phyloP scores from a whole-genome alignment of 2,113 vertebrate species.

The Verasper variegatus region DNA sequence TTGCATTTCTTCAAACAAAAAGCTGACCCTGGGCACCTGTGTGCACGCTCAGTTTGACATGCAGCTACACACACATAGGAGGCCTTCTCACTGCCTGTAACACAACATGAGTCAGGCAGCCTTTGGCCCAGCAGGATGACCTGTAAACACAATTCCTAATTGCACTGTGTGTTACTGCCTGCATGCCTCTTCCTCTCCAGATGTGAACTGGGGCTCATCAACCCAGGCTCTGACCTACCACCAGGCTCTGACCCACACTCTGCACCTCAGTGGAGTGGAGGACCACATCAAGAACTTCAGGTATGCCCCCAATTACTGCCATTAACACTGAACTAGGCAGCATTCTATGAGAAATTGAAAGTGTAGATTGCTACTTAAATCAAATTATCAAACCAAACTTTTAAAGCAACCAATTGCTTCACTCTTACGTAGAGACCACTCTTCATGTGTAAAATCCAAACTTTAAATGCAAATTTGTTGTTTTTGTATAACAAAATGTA shows the following conservation, averaged over 20 bases:
- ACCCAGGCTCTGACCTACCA: conserved; percentile 98
- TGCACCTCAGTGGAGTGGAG: conserved; percentile 94
- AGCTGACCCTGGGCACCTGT: conserved; percentile 41
- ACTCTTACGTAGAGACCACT: too few species aligned
- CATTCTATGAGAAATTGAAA: not conserved
- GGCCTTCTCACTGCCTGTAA: conserved; percentile 35
- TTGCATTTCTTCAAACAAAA: conserved; percentile 32
- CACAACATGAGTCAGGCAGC: conserved; percentile 53
- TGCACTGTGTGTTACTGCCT: conserved; percentile 58
- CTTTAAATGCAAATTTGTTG: too few species aligned
- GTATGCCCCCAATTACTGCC: conserved; percentile 68
- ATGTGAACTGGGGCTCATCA: conserved; percentile 99
- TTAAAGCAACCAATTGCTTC: too few species aligned
- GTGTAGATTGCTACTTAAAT: too few species aligned
- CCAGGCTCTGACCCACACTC: conserved; percentile 92
- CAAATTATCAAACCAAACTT: too few species aligned
- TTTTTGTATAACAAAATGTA: not conserved
- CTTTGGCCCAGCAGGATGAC: conserved; percentile 30
- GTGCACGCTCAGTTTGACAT: conserved; percentile 67
- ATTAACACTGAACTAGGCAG: not conserved
- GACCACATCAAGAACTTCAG: conserved; percentile 98
- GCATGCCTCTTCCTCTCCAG: conserved; percentile 78
- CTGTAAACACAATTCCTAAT: conserved; percentile 55
- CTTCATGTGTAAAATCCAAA: too few species aligned
- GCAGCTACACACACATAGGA: conserved; percentile 69